Base-by-base conservation (phyloP, 2,113 vertebrate genomes). In the Mola mola region DNA sequence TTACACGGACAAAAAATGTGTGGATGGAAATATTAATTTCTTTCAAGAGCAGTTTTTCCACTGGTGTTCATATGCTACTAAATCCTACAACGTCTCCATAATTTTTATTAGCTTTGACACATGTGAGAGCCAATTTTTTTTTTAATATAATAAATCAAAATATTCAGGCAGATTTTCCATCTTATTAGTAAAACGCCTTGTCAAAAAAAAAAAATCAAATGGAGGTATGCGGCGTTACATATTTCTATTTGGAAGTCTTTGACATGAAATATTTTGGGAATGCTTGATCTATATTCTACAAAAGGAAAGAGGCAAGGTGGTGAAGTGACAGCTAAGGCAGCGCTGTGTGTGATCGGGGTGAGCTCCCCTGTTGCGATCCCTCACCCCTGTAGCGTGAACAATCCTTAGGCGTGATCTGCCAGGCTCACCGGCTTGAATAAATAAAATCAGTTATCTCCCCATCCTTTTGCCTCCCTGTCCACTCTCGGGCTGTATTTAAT, bases 391-490 rank as follows among this genome's bases (percentile, higher is more conserved):
- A 88, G 88, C 82, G 81, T 87, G 83, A 88, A 90, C 86, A 88
- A 90, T 89, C 88, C 88, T 85, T 79, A 72, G 79, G 83, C 84
- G 75, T 83, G 88, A 89, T 90, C 86, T 87, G 66, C 71, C 87
- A 59, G 67, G 71, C 89, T 87, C 89, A 86, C 88, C 87, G 69
- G 74, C 83, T 86, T 85, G 90, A 88, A 92, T 91, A 91, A 88
- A 89, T 93, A 90, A 89, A 86, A 89, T 80, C 72, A 72, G 88
- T 90, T 92, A 92, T 92, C 92, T 92, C 85, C 84, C 73, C 75
- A 75, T 79, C 84, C 84, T 81, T 79, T 78, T 76, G 82, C 89
- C 78, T 84, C 73, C 72, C 81, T 75, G 81, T 90, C 87, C 82
- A 41, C 82, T 71, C 79, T 55, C 49, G n/a, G 87, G 73, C 78